A percentile compares a stretch with the other conserved stretches of the same genome.
Evolutionary conservation across 2,797 vertebrate species (phyloP).

Genomic region (Rachycentron canadum): DNA sequence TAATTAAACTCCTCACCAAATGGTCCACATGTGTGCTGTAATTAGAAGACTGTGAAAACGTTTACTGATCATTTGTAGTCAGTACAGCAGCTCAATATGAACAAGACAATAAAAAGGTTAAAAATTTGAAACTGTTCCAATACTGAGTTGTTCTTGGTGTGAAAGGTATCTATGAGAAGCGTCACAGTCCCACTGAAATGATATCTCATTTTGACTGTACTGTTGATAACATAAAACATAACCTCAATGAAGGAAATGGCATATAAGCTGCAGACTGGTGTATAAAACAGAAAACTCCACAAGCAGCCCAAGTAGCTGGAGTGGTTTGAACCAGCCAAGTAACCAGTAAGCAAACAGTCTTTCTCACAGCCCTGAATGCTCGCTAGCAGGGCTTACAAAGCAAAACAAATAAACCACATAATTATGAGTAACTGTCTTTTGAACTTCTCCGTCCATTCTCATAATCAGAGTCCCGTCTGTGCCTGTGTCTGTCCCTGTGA

Average conservation of each 20-base stretch:
- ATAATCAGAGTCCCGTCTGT: slow-evolving; percentile 88
- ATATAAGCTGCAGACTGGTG: slow-evolving; percentile 35
- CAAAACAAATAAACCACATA: background rate
- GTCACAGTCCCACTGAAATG: slow-evolving; percentile 66
- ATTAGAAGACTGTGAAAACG: slow-evolving; percentile 54
- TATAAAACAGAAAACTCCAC: slow-evolving; percentile 45
- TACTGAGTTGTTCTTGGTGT: slow-evolving; percentile 52
- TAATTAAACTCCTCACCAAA: slow-evolving; percentile 33
- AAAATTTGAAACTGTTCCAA: slow-evolving; percentile 60
- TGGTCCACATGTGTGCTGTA: slow-evolving; percentile 45
- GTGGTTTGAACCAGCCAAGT: slow-evolving; percentile 41
- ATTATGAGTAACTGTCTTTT: slow-evolving; percentile 83
- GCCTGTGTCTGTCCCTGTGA: slow-evolving; percentile 88
- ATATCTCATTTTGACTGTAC: slow-evolving; percentile 65
- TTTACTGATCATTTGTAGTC: slow-evolving; percentile 47
- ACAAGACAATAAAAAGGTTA: slow-evolving; percentile 67
- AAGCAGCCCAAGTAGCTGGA: slow-evolving; percentile 5
- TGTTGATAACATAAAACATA: slow-evolving; percentile 64
- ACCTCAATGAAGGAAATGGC: slow-evolving; percentile 51
- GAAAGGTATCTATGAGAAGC: slow-evolving; percentile 56
- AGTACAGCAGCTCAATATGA: slow-evolving; percentile 60
- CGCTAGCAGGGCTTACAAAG: slow-evolving; percentile 17
- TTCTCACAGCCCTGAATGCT: slow-evolving; percentile 19
- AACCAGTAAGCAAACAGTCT: slow-evolving; percentile 26
- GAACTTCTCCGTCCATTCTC: slow-evolving; percentile 84